Conservation (phyloP, 2,797 vertebrate genomes). For the Agapornis canus region DNA sequence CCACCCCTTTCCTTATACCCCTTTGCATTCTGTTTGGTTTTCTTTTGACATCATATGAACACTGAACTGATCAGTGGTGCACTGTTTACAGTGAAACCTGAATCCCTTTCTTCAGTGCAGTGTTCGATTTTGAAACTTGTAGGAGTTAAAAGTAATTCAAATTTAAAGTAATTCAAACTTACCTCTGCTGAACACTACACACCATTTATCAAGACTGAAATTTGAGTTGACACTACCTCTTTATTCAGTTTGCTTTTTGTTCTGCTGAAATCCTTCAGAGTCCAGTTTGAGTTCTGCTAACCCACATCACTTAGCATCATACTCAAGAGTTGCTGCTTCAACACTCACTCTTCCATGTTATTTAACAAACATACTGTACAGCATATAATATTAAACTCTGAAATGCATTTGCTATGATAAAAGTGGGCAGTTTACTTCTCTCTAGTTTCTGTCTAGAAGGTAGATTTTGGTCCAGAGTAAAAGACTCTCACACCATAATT, state of each 20-base stretch:
- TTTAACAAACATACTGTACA: background rate
- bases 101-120: background rate
- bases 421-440: background rate
- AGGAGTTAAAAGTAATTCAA: background rate
- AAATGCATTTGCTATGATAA: background rate
- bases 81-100: background rate
- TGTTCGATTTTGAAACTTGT: background rate
- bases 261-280: background rate
- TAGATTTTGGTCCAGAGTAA: background rate
- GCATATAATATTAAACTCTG: background rate
- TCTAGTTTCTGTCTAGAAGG: background rate
- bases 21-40: background rate
- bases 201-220: background rate
- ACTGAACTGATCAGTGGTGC: background rate
- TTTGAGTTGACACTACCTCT: background rate
- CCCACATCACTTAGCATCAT: background rate
- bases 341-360: background rate
- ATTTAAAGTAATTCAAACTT: background rate
- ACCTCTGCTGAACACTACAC: background rate
- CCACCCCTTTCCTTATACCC: background rate
- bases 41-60: background rate
- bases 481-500: background rate
- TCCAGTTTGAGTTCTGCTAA: background rate
- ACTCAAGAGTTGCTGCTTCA: background rate
- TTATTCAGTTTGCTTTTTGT: background rate